phyloP scores from a whole-genome alignment of 1,140 invertebrate species.

The Pentalonia nigronervosa region DNA sequence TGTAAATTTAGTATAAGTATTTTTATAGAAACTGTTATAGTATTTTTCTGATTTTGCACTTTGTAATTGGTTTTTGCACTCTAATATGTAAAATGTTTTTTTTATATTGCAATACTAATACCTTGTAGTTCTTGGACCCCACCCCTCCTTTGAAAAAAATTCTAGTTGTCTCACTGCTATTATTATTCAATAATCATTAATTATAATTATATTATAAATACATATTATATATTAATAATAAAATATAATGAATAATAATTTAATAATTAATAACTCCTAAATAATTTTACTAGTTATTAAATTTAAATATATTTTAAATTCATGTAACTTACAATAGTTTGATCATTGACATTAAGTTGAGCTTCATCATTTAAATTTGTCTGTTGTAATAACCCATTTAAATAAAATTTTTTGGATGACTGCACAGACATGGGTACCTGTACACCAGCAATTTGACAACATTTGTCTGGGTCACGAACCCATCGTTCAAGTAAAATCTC shows the following conservation, averaged over 20 bases:
- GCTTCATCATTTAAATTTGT: constrained; percentile 51
- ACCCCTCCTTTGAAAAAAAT: too few relatives aligned
- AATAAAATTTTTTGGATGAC: constrained; percentile 44
- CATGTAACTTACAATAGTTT: constrained; percentile 46
- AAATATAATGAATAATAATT: background rate
- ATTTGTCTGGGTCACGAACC: constrained; percentile 74
- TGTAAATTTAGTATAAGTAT: background rate
- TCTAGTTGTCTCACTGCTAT: too few relatives aligned
- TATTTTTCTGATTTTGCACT: too few relatives aligned
- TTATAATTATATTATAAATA: too few relatives aligned
- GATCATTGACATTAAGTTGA: constrained; percentile 46
- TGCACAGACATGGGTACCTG: constrained; percentile 68
- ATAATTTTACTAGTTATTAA: background rate
- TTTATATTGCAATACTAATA: too few relatives aligned
- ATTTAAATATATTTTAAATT: background rate
- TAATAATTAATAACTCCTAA: background rate
- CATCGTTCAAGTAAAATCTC: constrained; percentile 75
- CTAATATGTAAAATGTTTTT: too few relatives aligned
- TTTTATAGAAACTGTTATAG: background rate
- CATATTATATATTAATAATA: too few relatives aligned
- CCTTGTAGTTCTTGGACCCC: too few relatives aligned
- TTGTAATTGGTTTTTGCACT: too few relatives aligned
- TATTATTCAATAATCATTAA: too few relatives aligned
- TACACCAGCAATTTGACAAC: constrained; percentile 75
- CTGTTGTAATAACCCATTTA: constrained; percentile 39